Conservation (phyloP, 2,797 vertebrate genomes). For the Myripristis jacobus region DNA sequence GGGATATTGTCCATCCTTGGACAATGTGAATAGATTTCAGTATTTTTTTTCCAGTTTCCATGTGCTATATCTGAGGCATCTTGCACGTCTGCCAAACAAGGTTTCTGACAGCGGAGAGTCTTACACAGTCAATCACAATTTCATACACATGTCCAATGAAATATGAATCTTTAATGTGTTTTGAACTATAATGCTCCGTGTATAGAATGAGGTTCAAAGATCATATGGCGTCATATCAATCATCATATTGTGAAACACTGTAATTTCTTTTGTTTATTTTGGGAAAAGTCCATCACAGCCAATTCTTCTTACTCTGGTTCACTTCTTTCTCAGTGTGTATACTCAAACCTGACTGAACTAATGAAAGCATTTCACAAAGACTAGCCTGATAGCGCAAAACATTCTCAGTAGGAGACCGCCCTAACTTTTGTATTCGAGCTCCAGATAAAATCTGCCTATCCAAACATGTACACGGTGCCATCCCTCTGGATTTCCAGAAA, state of each 20-base stretch:
- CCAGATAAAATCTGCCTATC: constrained; percentile 67
- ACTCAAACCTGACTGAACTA: constrained; percentile 37
- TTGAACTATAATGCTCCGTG: constrained; percentile 22
- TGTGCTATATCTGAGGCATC: constrained; percentile 2
- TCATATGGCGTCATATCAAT: not conserved
- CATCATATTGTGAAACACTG: not conserved
- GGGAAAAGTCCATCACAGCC: not conserved
- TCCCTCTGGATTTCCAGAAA: constrained; percentile 68
- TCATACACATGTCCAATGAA: constrained; percentile 21
- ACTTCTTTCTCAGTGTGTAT: constrained; percentile 31
- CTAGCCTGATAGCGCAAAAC: constrained; percentile 53
- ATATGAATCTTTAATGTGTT: not conserved
- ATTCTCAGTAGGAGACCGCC: constrained; percentile 39
- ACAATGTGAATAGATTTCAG: constrained; percentile 12
- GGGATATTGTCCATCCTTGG: not conserved
- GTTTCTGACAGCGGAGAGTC: constrained; percentile 22
- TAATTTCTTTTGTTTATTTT: constrained; percentile 12
- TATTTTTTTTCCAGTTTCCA: constrained; percentile 26
- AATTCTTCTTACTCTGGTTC: constrained; percentile 18
- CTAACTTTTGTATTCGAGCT: constrained; percentile 48
- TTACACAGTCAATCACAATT: constrained; percentile 30
- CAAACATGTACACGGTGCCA: constrained; percentile 72
- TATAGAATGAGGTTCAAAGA: constrained; percentile 3
- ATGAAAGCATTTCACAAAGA: constrained; percentile 28
- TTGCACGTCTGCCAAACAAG: constrained; percentile 16